Conservation (phyloP, 92 coral and sea anemone genomes). For the Anthopleura xanthogrammica region DNA sequence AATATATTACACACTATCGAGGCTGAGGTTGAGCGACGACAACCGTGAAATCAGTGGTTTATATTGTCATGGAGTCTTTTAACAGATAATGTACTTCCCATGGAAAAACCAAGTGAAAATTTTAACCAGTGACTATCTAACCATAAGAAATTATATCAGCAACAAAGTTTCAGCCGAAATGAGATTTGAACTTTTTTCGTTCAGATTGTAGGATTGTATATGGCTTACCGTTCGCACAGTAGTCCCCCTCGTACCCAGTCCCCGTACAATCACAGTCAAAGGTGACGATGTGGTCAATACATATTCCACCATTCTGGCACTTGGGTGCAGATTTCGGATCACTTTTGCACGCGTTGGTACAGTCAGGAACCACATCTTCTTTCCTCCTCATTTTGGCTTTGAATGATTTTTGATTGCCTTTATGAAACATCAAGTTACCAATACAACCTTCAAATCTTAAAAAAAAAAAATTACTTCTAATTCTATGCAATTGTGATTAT, state of each 20-base stretch:
- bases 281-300: slow-evolving; percentile 47
- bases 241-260: slow-evolving; percentile 61
- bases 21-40: no score
- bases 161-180: no score
- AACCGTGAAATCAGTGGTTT: no score
- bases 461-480: not conserved
- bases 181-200: no score
- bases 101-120: no score
- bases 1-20: no score
- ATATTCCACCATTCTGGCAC: slow-evolving; percentile 52
- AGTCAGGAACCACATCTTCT: slow-evolving; percentile 4
- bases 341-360: slow-evolving; percentile 35
- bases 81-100: no score
- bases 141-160: no score
- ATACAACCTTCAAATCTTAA: slow-evolving; percentile 32
- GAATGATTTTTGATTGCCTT: slow-evolving; percentile 7
- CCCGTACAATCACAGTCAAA: slow-evolving; percentile 65
- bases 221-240: slow-evolving; percentile 40
- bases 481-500: not conserved
- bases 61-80: no score
- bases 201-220: no score
- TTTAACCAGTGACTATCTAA: no score
- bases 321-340: slow-evolving; percentile 11
- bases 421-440: slow-evolving; percentile 33
- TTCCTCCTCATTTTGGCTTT: slow-evolving; percentile 24